Evolutionary conservation across 1,140 invertebrate species (phyloP), one percentile per base, ranked within the genome.

Genomic region (Linepithema humile): DNA sequence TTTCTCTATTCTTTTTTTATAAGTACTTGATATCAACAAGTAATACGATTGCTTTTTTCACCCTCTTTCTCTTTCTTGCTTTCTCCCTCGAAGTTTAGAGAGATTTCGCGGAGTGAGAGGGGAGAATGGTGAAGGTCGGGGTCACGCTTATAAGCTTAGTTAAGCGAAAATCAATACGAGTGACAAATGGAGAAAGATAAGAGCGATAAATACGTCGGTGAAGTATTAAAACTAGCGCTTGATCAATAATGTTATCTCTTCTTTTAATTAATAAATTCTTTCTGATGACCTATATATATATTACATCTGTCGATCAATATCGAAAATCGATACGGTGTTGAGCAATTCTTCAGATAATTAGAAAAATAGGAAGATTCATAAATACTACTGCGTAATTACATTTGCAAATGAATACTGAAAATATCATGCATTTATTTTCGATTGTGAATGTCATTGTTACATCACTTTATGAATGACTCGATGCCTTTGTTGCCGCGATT

Each of bases 91-190:
- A 64, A 23, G 40, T 43, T 57, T 9, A 26, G 2, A 75, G 15
- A 75, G n/a, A 40, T 40, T 67, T 20, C 32, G 35, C 12, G n/a
- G 38, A 59, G 29, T 29, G n/a, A 80, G 38, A 55, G 50, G 45
- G 10, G 43, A 82, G 45, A 50, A 85, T 64, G 38, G 35, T 10
- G 43, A 88, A 85, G 86, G 75, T 86, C 57, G 70, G 88, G 87
- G 70, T 85, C 64, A 57, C 48, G 26, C 48, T 85, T 84, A 65
- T 75, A 82, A 75, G 48, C 57, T 40, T 17, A 35, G 23, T 75
- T 77, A 84, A 87, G 69, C 55, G 17, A 74, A 12, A 72, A 88
- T 88, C 83, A 55, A 85, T 88, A 88, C 53, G 53, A 85, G 29
- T 35, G 29, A 40, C 45, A 83, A 67, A 48, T n/a, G 20, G 12